Conservation (phyloP, 2,797 vertebrate species). For the Saxicola maurus region DNA sequence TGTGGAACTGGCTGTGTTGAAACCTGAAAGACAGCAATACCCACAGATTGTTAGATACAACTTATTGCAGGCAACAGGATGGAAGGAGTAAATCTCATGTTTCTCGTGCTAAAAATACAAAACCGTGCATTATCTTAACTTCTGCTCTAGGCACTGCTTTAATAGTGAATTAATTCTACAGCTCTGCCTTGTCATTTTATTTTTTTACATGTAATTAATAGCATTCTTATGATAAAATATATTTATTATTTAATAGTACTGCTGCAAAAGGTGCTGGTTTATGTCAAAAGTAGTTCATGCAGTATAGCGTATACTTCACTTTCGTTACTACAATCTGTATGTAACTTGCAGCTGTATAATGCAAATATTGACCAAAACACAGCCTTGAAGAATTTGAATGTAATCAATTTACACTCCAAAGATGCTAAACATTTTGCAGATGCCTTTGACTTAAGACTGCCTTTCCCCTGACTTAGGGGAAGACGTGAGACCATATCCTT, state of each 20-base stretch:
- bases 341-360: background rate
- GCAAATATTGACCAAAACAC: background rate
- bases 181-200: background rate
- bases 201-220: background rate
- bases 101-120: background rate
- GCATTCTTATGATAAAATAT: background rate
- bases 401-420: background rate
- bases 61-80: background rate
- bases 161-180: background rate
- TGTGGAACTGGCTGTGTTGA: conserved; percentile 89
- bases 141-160: background rate
- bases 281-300: background rate
- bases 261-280: background rate
- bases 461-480: background rate
- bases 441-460: background rate
- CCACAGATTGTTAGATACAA: background rate
- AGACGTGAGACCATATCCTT: background rate
- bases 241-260: background rate
- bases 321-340: background rate
- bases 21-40: conserved; percentile 69
- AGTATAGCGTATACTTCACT: background rate
- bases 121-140: background rate
- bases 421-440: background rate
- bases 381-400: background rate
- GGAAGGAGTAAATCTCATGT: background rate